phyloP scores from a whole-genome alignment of 2,113 vertebrate species.

The Prietella phreatophila region DNA sequence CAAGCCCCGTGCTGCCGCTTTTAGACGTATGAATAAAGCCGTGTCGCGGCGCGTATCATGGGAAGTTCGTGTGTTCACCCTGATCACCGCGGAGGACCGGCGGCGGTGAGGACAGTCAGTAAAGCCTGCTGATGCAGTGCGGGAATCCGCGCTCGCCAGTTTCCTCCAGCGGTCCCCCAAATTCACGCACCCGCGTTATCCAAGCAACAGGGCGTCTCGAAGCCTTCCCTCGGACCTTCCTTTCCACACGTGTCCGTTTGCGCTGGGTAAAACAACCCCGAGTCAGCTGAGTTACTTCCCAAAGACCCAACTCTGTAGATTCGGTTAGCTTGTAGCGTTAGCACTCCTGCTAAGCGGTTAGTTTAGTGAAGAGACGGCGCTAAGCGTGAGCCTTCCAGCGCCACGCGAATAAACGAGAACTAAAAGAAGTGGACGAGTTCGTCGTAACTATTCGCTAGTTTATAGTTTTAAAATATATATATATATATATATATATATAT shows the following conservation, averaged over 20 bases:
- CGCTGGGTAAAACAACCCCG: neutral
- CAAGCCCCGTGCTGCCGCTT: neutral
- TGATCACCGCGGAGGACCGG: neutral
- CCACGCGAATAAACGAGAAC: neutral
- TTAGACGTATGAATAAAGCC: neutral
- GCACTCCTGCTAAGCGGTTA: neutral
- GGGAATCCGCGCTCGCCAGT: slow-evolving; percentile 29
- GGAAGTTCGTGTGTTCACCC: neutral
- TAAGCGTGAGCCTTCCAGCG: neutral
- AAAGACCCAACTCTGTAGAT: neutral
- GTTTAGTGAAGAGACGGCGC: too few relatives aligned
- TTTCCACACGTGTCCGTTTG: neutral
- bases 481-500: neutral
- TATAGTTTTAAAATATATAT: neutral
- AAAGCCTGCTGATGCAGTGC: slow-evolving; percentile 27
- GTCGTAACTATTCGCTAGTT: neutral
- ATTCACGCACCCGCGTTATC: neutral
- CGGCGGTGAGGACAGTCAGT: slow-evolving; percentile 20
- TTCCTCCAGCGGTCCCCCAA: neutral
- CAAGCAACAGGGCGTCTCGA: neutral
- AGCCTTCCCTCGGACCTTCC: neutral
- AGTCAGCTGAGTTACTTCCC: slow-evolving; percentile 1
- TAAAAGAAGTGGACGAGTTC: too few relatives aligned
- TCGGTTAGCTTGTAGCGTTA: slow-evolving; percentile 31
- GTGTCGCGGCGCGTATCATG: slow-evolving; percentile 8